These are phyloP conservation scores for Macrotis lagotis DNA, from an alignment of 2,113 vertebrate genomes.

Conservation along the genomic window DNA sequence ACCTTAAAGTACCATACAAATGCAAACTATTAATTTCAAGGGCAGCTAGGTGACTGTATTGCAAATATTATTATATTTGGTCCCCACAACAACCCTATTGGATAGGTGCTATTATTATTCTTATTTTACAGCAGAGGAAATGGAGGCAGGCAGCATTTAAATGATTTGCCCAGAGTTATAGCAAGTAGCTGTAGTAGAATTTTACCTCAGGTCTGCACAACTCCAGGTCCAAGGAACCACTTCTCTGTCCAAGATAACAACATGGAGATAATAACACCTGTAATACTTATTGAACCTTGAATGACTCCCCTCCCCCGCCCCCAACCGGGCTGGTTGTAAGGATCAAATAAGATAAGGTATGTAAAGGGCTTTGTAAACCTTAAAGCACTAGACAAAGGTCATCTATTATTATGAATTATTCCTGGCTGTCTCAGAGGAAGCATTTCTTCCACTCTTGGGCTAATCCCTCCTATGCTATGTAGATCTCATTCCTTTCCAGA, in stretches of 20 bases:
- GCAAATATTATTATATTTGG: neutral
- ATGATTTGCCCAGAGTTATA: neutral
- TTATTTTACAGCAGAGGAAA: neutral
- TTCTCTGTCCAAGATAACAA: neutral
- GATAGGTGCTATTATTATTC: neutral
- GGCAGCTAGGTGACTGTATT: neutral
- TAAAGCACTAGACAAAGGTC: neutral
- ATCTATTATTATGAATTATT: conserved; percentile 5
- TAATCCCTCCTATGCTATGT: neutral
- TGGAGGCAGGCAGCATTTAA: neutral
- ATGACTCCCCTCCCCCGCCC: neutral
- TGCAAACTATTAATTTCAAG: too few species aligned
- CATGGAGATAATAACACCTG: neutral
- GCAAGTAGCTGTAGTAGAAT: neutral
- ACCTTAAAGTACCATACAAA: too few species aligned
- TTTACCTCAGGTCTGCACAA: neutral
- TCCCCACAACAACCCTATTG: neutral
- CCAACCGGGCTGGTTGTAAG: neutral
- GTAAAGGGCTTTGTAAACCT: neutral
- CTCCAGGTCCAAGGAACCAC: neutral
- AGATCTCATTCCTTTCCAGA: neutral
- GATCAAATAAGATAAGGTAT: conserved; percentile 1
- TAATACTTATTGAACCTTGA: neutral
- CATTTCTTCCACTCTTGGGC: neutral
- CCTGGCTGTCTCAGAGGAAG: neutral